phyloP scores from a whole-genome alignment of 2,888 invertebrate species.

The Plagiodera versicolora region DNA sequence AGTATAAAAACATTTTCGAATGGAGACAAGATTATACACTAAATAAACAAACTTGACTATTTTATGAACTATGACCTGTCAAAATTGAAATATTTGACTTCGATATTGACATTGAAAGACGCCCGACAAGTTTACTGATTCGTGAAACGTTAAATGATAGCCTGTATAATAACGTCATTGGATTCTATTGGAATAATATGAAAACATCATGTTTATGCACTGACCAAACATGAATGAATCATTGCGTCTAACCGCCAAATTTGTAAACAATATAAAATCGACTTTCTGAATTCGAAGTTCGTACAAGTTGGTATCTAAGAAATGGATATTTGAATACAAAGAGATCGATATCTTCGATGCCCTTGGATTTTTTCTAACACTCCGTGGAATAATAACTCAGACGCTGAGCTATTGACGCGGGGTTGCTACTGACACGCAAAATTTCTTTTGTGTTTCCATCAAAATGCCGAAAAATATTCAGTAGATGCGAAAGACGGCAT shows the following conservation, averaged over 20 bases:
- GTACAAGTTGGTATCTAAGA: slow-evolving; percentile 1
- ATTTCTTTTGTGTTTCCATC: neutral
- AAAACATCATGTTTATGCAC: neutral
- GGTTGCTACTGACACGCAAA: neutral
- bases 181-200: neutral
- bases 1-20: no score
- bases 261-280: neutral
- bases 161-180: neutral
- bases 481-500: neutral
- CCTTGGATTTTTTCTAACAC: neutral
- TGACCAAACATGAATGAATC: neutral
- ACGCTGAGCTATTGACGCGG: neutral
- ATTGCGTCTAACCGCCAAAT: neutral
- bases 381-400: neutral
- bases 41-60: no score
- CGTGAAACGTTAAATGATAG: neutral
- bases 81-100: no score
- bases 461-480: neutral
- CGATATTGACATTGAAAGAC: no score
- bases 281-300: neutral
- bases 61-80: no score
- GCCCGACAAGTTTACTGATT: no score
- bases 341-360: slow-evolving; percentile 1
- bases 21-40: no score
- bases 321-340: slow-evolving; percentile 1